Base-by-base conservation (phyloP, 1,140 invertebrate species). In the Phthorimaea operculella region DNA sequence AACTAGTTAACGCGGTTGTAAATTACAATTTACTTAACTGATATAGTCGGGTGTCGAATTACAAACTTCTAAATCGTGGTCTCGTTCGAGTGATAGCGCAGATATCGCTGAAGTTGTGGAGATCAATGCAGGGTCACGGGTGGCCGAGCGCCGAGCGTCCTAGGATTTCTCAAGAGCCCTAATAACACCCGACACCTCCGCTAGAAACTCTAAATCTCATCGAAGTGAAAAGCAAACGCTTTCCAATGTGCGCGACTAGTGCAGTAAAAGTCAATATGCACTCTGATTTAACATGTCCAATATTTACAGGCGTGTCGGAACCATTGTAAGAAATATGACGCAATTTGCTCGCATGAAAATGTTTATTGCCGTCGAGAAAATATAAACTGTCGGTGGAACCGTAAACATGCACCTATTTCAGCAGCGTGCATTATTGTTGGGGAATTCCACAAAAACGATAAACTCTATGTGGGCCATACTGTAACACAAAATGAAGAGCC, bases 191-290 rank as follows among this genome's bases (percentile, higher is more conserved):
- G 59, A 51, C 50, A 60, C 58, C 49, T 47, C 52, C 53, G 64
- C 66, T 72, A 66, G 57, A 66, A 57, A 59, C 62, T 68, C 62
- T 68, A 70, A 72, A 72, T 78, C 65, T 68, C 51, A 47, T n/a
- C 10, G 10, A 58, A 69, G 62, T 66, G 73, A 68, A 74, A 60
- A 60, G 62, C 58, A 68, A 62, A 66, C 57, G 58, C 54, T 66
- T 66, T 66, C 64, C 57, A 63, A 55, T 51, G 55, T 53, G 34
- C 48, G 50, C 1, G 28, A n/a, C 28, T 33, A 1, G 21, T 10
- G 50, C 57, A 5, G 36, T 39, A 4, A 39, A 39, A 2, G 36
- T 39, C 36, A 39, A 39, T 39, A n/a, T 39, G 36, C 45, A 55
- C 52, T 57, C 44, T 47, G 45, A 39, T 45, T 47, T 15, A 42